Evolutionary conservation across 2,888 invertebrate species (phyloP).

Genomic region (Oligia fasciuncula): DNA sequence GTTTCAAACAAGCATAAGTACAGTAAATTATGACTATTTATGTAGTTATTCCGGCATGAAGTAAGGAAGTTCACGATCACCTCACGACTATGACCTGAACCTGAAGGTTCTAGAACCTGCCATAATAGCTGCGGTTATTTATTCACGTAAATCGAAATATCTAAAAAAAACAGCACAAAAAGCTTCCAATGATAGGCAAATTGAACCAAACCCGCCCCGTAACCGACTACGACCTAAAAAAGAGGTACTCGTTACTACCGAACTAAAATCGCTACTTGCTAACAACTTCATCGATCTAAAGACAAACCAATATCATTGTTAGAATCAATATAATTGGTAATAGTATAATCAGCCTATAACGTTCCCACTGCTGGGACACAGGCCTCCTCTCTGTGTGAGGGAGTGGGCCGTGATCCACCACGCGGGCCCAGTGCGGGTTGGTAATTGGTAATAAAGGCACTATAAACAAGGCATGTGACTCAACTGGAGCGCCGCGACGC

Average conservation of each 20-base stretch:
- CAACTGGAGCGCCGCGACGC: background rate
- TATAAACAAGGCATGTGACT: slow-evolving; percentile 25
- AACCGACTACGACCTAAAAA: background rate
- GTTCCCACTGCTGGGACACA: too few relatives aligned
- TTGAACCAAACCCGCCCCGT: background rate
- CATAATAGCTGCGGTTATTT: background rate
- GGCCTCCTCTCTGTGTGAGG: too few relatives aligned
- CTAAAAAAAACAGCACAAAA: background rate
- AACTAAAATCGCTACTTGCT: background rate
- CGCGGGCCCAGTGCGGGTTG: too few relatives aligned
- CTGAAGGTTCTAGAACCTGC: background rate
- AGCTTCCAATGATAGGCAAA: background rate
- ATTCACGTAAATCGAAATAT: slow-evolving; percentile 19
- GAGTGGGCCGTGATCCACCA: too few relatives aligned
- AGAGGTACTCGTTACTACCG: background rate
- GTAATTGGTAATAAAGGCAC: background rate
- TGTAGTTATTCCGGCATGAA: background rate
- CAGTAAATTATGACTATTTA: background rate
- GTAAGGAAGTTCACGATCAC: background rate
- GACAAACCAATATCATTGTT: background rate
- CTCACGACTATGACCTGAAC: slow-evolving; percentile 3
- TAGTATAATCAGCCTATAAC: background rate
- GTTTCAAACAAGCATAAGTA: background rate
- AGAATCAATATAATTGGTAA: slow-evolving; percentile 32
- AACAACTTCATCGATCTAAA: background rate